Conservation (phyloP, 2,113 vertebrate species). For the Syrrhaptes paradoxus region DNA sequence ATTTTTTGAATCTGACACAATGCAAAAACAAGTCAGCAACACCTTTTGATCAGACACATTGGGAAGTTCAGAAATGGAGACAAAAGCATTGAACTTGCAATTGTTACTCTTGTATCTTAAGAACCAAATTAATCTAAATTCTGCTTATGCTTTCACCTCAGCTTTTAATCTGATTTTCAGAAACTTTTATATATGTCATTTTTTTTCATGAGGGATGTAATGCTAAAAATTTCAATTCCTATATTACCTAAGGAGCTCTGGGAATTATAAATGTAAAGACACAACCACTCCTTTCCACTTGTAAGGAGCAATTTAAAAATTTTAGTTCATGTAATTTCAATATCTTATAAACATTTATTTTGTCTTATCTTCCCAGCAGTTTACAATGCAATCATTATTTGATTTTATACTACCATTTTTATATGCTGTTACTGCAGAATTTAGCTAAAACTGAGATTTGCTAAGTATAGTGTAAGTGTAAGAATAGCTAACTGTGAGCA, state of each 20-base stretch:
- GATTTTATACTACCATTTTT: not conserved
- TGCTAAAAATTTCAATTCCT: not conserved
- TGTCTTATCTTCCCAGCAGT: not conserved
- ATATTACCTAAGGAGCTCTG: not conserved
- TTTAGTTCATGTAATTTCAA: not conserved
- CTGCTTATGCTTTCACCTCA: not conserved
- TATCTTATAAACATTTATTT: not conserved
- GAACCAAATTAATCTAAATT: not conserved
- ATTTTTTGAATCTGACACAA: not conserved
- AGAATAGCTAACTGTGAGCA: not conserved
- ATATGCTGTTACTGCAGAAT: not conserved
- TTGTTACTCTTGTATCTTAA: not conserved
- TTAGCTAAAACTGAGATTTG: not conserved
- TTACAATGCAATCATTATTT: not conserved
- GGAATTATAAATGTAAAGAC: not conserved
- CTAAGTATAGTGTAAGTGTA: not conserved
- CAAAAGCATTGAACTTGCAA: not conserved
- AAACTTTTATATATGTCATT: not conserved
- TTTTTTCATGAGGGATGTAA: not conserved
- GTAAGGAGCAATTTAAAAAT: not conserved
- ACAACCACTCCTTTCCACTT: not conserved
- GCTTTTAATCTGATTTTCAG: not conserved
- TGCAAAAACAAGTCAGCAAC: not conserved
- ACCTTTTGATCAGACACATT: not conserved
- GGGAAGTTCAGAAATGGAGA: not conserved